Evolutionary conservation across 2,797 vertebrate species (phyloP).

Genomic region (Denticeps clupeoides): DNA sequence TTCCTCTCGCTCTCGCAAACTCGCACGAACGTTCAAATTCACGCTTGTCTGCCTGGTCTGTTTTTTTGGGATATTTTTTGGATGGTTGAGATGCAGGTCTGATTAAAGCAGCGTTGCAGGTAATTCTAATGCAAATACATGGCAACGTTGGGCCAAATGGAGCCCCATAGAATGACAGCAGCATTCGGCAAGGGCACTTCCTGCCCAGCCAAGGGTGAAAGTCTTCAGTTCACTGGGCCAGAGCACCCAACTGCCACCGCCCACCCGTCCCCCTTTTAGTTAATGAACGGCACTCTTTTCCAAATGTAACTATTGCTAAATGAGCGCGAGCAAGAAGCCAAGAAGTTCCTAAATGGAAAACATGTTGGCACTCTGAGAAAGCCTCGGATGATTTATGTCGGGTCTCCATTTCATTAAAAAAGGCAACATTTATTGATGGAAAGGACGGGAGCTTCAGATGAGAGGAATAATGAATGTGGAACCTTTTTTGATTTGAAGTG

Average conservation of each 20-base stretch:
- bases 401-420: too few relatives aligned
- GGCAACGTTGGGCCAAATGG: slow-evolving; percentile 35
- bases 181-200: slow-evolving; percentile 31
- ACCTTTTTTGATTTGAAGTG: background rate
- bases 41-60: slow-evolving; percentile 11
- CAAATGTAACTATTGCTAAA: background rate
- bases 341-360: background rate
- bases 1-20: slow-evolving; percentile 8
- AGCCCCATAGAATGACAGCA: slow-evolving; percentile 55
- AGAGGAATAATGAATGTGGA: background rate
- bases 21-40: slow-evolving; percentile 4
- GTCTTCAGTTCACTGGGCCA: too few relatives aligned
- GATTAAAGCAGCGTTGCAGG: slow-evolving; percentile 29
- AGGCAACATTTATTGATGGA: too few relatives aligned
- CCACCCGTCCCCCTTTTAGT: background rate
- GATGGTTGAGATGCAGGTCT: slow-evolving; percentile 25
- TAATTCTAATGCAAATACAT: slow-evolving; percentile 59
- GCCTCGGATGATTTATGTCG: background rate
- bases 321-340: background rate
- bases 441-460: too few relatives aligned
- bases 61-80: too few relatives aligned
- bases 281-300: background rate
- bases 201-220: slow-evolving; percentile 46
- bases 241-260: too few relatives aligned
- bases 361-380: background rate